These are phyloP conservation scores for Polyploca ridens DNA, from an alignment of 2,888 invertebrate genomes.

Conservation along the genomic window DNA sequence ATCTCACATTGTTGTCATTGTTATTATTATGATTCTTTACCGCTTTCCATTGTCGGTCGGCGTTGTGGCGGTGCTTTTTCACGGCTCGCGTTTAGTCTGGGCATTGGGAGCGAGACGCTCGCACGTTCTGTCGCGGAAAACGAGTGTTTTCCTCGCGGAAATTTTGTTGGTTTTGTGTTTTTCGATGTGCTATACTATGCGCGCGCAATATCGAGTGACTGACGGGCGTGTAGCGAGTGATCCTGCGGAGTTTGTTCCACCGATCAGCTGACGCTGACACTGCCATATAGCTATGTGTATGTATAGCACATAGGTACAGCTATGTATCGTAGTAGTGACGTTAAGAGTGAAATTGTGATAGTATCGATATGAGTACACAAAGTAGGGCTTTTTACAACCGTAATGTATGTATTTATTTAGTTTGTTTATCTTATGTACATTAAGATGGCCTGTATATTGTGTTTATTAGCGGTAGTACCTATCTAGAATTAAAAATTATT, in stretches of 20 bases:
- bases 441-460: neutral
- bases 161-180: slow-evolving; percentile 65
- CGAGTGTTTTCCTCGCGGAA: slow-evolving; percentile 77
- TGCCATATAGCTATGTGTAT: slow-evolving; percentile 22
- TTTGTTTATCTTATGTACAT: neutral
- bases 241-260: slow-evolving; percentile 14
- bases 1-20: slow-evolving; percentile 85
- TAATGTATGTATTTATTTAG: neutral
- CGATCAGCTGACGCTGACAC: slow-evolving; percentile 47
- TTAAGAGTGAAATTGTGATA: slow-evolving; percentile 32
- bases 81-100: slow-evolving; percentile 84
- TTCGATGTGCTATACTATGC: slow-evolving; percentile 61
- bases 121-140: slow-evolving; percentile 83
- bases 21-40: slow-evolving; percentile 85
- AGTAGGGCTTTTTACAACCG: neutral
- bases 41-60: slow-evolving; percentile 84
- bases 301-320: slow-evolving; percentile 10
- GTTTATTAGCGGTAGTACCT: no score
- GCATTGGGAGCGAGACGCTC: slow-evolving; percentile 82
- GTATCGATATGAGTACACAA: slow-evolving; percentile 8
- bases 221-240: slow-evolving; percentile 22
- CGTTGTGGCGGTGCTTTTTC: slow-evolving; percentile 85
- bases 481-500: neutral
- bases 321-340: slow-evolving; percentile 38
- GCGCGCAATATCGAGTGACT: slow-evolving; percentile 57